Conservation (phyloP, 2,797 vertebrate species). For the Hydrolagus colliei region DNA sequence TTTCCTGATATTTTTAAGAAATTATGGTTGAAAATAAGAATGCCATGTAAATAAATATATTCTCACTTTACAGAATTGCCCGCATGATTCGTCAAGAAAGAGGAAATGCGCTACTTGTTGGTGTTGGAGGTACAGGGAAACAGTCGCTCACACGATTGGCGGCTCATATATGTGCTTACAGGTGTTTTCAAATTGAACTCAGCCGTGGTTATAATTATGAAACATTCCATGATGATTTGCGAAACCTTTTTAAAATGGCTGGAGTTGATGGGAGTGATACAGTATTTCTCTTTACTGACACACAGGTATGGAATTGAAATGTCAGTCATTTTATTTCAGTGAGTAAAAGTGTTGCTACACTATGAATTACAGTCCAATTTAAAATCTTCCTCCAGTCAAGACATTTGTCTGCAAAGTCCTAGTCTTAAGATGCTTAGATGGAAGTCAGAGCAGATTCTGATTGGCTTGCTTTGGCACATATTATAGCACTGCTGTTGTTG, state of each 20-base stretch:
- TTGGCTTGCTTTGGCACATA: not conserved
- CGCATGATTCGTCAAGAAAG: slow-evolving; percentile 81
- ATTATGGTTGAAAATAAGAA: not conserved
- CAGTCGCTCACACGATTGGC: slow-evolving; percentile 75
- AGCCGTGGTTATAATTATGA: slow-evolving; percentile 77
- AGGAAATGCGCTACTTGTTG: slow-evolving; percentile 78
- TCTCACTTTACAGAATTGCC: slow-evolving; percentile 59
- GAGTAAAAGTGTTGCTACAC: not conserved
- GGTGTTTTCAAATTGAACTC: slow-evolving; percentile 76
- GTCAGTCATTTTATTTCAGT: not conserved
- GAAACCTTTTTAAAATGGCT: slow-evolving; percentile 74
- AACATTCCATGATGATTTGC: slow-evolving; percentile 77
- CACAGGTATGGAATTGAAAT: slow-evolving; percentile 60
- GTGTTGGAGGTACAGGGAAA: slow-evolving; percentile 80
- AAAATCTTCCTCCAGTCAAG: not conserved
- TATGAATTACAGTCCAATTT: not conserved
- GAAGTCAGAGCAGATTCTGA: not conserved
- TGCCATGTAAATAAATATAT: not conserved
- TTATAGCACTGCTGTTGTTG: not conserved
- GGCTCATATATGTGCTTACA: slow-evolving; percentile 73
- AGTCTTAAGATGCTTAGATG: not conserved
- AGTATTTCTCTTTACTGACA: slow-evolving; percentile 83
- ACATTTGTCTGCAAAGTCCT: not conserved
- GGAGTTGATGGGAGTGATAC: slow-evolving; percentile 71
- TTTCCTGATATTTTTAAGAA: not conserved